Percentiles rank a stretch among this genome's conserved stretches.
Conservation (phyloP, 2,113 vertebrate species). For the Notarius quadriscutis region DNA sequence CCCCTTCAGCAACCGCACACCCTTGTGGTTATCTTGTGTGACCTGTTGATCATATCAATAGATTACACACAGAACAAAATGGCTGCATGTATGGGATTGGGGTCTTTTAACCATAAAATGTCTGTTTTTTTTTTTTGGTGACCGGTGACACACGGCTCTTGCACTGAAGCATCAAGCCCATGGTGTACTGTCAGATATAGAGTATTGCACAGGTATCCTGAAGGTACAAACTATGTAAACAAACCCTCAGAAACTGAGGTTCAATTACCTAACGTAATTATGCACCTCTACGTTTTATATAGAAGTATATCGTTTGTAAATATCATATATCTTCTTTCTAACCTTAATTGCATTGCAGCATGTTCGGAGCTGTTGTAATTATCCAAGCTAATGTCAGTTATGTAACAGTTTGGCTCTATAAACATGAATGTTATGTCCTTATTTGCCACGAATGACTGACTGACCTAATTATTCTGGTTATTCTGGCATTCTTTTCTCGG, state of each 20-base stretch:
- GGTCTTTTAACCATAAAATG: too few species aligned
- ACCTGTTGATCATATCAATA: constrained; percentile 58
- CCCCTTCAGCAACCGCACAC: constrained; percentile 62
- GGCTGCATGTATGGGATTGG: neutral
- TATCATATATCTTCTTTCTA: neutral
- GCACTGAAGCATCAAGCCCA: neutral
- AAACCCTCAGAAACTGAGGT: neutral
- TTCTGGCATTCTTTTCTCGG: neutral
- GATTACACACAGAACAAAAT: neutral
- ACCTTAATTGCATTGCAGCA: neutral
- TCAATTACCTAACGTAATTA: too few species aligned
- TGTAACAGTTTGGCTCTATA: neutral
- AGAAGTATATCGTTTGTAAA: neutral
- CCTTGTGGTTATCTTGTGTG: constrained; percentile 61
- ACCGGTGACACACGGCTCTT: too few species aligned
- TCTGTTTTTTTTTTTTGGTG: too few species aligned
- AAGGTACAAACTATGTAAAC: neutral
- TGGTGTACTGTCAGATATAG: neutral
- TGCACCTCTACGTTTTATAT: neutral
- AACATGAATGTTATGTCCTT: neutral
- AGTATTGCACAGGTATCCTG: neutral
- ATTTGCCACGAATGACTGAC: neutral
- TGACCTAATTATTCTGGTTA: neutral
- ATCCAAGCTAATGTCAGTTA: neutral
- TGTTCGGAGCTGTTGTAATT: neutral